Evolutionary conservation across 2,113 vertebrate genomes (phyloP), one percentile per base, ranked within the genome.

Genomic region (Chloropsis hardwickii): DNA sequence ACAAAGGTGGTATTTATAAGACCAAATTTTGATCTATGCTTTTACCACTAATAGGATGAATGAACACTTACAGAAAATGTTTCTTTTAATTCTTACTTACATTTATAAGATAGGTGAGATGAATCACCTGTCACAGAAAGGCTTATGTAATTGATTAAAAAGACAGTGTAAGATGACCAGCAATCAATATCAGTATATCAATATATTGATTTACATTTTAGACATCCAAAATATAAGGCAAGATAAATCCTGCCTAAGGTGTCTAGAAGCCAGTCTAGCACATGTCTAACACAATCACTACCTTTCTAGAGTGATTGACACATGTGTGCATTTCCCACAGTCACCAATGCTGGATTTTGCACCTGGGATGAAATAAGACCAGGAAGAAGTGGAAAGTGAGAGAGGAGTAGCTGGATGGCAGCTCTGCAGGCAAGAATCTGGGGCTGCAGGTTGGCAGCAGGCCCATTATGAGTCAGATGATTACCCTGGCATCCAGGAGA

Each of bases 391-490:
- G n/a, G 12, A n/a, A 84, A 69, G 0, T 12, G 44, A 33, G 35
- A 84, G 44, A 51, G 14, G 19, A 54, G 10, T 37, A 20, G 11
- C 20, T 42, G 35, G 28, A 81, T 17, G 78, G 5, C 17, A 91
- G 13, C n/a, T 7, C n/a, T 65, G 45, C 11, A 31, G 40, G 42
- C 50, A 54, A 47, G 18, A 14, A 50, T 39, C 6, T 39, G 14
- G 3, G 21, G 3, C 5, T 69, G 17, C 25, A 61, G 9, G 8
- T 31, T 67, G n/a, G 29, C 29, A 60, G 29, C 28, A 53, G 11
- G 39, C 29, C 76, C 39, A 54, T 0, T 23, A 40, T 0, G 5
- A 54, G n/a, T 54, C 62, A 54, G 29, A 29, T 0, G 1, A 35
- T 6, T 27, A 9, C 20, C 9, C 39, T 21, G 45, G 20, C n/a